A percentile compares a stretch with the other conserved stretches of the same genome.
These are phyloP conservation scores for Tribolium freemani DNA, from an alignment of 2,888 invertebrate genomes.

Conservation along the genomic window DNA sequence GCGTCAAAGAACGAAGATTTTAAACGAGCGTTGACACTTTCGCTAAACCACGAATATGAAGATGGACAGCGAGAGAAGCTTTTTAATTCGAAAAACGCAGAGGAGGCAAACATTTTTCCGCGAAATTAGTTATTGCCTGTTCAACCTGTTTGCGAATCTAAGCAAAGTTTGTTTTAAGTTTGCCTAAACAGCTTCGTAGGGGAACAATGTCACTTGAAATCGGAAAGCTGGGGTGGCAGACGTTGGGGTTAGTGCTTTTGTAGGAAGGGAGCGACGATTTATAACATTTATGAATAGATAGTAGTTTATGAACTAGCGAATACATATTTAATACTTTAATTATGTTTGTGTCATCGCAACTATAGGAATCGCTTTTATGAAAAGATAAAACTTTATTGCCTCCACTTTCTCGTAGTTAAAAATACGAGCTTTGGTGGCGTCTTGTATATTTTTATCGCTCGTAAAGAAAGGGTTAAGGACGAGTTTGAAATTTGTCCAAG, in stretches of 20 bases:
- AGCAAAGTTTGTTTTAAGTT: constrained; percentile 14
- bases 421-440: constrained; percentile 36
- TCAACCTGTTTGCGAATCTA: not conserved
- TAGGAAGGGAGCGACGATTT: constrained; percentile 1
- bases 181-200: constrained; percentile 5
- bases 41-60: constrained; percentile 1
- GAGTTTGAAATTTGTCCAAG: constrained; percentile 44
- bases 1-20: not conserved
- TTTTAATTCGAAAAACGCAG: not conserved
- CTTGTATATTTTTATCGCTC: constrained; percentile 48
- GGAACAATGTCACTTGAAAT: constrained; percentile 8
- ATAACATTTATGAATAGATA: constrained; percentile 15
- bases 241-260: not conserved
- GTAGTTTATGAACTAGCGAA: constrained; percentile 6
- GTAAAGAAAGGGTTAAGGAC: constrained; percentile 49
- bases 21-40: not conserved
- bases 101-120: not conserved
- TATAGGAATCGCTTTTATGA: constrained; percentile 38
- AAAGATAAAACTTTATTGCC: constrained; percentile 48
- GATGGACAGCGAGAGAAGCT: not conserved
- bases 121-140: not conserved
- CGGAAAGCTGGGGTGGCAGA: constrained; percentile 6
- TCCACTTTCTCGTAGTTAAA: constrained; percentile 43
- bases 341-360: constrained; percentile 2
- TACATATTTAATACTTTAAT: constrained; percentile 1